Conservation (phyloP, 2,888 invertebrate genomes). For the Teleogryllus oceanicus region DNA sequence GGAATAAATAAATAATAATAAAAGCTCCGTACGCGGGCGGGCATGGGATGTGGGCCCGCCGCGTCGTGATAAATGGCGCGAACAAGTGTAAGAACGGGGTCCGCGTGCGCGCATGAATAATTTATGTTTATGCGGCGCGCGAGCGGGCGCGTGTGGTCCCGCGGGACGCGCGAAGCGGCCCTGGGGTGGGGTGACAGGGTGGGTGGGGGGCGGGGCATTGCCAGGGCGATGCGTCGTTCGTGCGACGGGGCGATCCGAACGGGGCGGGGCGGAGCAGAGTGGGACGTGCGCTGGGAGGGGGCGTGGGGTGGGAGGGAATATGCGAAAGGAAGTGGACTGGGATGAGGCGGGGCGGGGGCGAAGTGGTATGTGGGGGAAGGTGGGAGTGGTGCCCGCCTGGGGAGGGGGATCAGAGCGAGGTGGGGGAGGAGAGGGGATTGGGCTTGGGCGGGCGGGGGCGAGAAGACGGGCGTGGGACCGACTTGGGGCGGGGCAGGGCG, state of each 20-base stretch:
- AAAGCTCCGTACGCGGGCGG: no score
- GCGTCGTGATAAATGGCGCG: neutral
- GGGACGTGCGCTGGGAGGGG: neutral
- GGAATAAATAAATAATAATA: no score
- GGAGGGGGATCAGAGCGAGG: neutral
- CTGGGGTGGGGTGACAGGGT: neutral
- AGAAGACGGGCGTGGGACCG: neutral
- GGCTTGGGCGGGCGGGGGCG: neutral
- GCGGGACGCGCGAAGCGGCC: neutral
- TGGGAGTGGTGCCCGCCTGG: neutral
- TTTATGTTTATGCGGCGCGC: neutral
- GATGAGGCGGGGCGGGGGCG: neutral
- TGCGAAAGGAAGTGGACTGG: no score
- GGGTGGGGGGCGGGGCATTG: neutral
- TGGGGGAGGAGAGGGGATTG: neutral
- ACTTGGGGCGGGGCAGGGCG: neutral
- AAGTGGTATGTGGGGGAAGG: neutral
- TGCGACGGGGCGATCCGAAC: neutral
- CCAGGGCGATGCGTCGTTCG: neutral
- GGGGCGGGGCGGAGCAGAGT: neutral
- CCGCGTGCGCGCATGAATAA: conserved; percentile 11
- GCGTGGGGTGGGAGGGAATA: no score
- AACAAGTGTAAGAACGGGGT: conserved; percentile 6
- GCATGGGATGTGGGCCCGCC: neutral
- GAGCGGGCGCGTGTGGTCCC: neutral